Percentiles rank a stretch among this genome's conserved stretches.
phyloP scores from a whole-genome alignment of 2,888 invertebrate species.

The Tridacna crocea region DNA sequence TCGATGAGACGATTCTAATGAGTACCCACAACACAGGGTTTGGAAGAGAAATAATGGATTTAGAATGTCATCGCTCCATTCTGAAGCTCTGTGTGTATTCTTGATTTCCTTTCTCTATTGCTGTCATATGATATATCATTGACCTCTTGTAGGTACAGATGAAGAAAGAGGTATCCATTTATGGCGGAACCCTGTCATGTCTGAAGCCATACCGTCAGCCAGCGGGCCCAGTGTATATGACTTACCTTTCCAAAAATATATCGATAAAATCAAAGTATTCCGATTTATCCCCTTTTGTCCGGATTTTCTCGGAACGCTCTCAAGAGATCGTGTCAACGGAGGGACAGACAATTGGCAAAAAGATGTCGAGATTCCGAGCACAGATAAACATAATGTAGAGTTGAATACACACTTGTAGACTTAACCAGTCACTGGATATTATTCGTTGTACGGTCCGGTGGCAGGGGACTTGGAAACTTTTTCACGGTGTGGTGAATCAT shows the following conservation, averaged over 20 bases:
- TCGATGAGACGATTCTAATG: no score
- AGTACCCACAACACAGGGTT: no score
- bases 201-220: not conserved
- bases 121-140: not conserved
- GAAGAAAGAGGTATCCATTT: conserved; percentile 91
- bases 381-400: no score
- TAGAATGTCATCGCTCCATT: no score
- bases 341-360: not conserved
- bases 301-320: conserved; percentile 28
- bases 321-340: no score
- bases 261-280: conserved; percentile 62
- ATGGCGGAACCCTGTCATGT: conserved; percentile 85
- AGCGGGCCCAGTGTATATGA: conserved; percentile 73
- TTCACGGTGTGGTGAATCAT: no score
- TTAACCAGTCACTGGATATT: no score
- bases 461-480: no score
- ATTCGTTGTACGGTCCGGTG: no score
- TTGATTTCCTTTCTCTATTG: not conserved
- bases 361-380: no score
- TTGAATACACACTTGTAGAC: no score
- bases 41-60: no score
- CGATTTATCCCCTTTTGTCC: conserved; percentile 73
- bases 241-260: conserved; percentile 69
- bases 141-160: conserved; percentile 86
- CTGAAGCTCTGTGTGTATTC: not conserved